Evolutionary conservation across 2,888 invertebrate species (phyloP).

Genomic region (Eupithecia dodoneata): DNA sequence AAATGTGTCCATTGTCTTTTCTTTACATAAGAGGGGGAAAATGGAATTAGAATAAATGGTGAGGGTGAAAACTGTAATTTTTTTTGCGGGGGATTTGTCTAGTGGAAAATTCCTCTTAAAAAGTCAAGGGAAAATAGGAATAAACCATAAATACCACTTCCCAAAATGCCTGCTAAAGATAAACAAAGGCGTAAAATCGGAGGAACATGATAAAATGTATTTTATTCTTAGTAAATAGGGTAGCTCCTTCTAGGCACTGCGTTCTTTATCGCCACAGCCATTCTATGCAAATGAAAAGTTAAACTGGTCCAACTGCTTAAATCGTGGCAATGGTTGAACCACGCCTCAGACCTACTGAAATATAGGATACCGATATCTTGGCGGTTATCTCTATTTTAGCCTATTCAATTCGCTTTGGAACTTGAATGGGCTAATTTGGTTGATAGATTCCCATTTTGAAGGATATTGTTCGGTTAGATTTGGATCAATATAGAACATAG

Average conservation of each 20-base stretch:
- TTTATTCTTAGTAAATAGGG: background rate
- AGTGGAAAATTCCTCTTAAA: too few relatives aligned
- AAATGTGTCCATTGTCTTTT: background rate
- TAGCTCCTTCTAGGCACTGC: background rate
- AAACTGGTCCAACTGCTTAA: background rate
- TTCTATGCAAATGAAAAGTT: background rate
- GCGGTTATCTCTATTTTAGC: background rate
- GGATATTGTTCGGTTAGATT: constrained; percentile 1
- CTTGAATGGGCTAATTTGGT: constrained; percentile 9
- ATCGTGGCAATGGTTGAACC: background rate
- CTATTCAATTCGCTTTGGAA: constrained; percentile 7
- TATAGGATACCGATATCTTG: constrained; percentile 2
- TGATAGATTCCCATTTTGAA: constrained; percentile 7
- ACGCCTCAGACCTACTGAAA: background rate
- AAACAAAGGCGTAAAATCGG: background rate
- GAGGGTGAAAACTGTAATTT: too few relatives aligned
- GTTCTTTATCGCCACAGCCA: background rate
- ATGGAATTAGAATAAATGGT: too few relatives aligned
- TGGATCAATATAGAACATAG: background rate
- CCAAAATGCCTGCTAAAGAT: background rate
- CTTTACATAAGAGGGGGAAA: too few relatives aligned
- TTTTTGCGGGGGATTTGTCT: too few relatives aligned
- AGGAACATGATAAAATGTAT: background rate
- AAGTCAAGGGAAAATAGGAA: too few relatives aligned
- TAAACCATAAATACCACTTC: background rate